phyloP scores from a whole-genome alignment of 2,113 vertebrate genomes.

The Syngnathoides biaculeatus region DNA sequence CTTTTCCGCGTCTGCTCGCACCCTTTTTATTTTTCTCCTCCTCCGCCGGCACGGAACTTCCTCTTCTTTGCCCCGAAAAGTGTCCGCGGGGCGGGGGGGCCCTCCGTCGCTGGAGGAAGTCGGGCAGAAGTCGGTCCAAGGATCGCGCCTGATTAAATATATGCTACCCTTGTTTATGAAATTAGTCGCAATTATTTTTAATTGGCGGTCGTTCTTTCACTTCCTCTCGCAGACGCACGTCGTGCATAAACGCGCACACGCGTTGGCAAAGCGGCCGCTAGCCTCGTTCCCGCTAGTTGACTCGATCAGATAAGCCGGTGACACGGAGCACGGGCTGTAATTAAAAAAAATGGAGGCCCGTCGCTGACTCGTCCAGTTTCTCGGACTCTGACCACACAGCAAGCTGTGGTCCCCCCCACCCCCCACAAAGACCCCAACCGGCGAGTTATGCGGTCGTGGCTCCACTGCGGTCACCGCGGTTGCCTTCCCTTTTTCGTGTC shows the following conservation, averaged over 20 bases:
- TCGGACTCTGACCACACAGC: slow-evolving; percentile 49
- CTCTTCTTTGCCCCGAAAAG: slow-evolving; percentile 26
- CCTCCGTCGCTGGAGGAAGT: slow-evolving; percentile 38
- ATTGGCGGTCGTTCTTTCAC: slow-evolving; percentile 56
- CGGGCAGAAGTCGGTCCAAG: slow-evolving; percentile 51
- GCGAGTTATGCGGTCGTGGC: slow-evolving; percentile 2
- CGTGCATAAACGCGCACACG: slow-evolving; percentile 9
- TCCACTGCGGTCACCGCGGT: slow-evolving; percentile 4
- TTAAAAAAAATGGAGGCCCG: slow-evolving; percentile 52
- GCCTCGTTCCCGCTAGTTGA: slow-evolving; percentile 33
- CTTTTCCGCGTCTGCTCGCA: slow-evolving; percentile 20
- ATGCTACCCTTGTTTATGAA: slow-evolving; percentile 57
- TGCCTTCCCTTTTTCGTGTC: neutral
- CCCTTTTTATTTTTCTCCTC: slow-evolving; percentile 2
- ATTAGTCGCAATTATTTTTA: slow-evolving; percentile 73
- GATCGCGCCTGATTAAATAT: slow-evolving; percentile 62
- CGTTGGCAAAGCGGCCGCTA: slow-evolving; percentile 28
- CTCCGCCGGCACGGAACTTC: neutral
- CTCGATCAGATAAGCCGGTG: slow-evolving; percentile 62
- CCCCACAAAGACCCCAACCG: slow-evolving; percentile 13
- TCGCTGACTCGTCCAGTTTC: slow-evolving; percentile 20
- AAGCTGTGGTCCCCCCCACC: slow-evolving; percentile 10
- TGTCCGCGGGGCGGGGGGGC: slow-evolving; percentile 24
- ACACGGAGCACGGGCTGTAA: slow-evolving; percentile 61
- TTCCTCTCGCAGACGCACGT: slow-evolving; percentile 38